Evolutionary conservation across 2,113 vertebrate genomes (phyloP).

Genomic region (Pan paniscus): DNA sequence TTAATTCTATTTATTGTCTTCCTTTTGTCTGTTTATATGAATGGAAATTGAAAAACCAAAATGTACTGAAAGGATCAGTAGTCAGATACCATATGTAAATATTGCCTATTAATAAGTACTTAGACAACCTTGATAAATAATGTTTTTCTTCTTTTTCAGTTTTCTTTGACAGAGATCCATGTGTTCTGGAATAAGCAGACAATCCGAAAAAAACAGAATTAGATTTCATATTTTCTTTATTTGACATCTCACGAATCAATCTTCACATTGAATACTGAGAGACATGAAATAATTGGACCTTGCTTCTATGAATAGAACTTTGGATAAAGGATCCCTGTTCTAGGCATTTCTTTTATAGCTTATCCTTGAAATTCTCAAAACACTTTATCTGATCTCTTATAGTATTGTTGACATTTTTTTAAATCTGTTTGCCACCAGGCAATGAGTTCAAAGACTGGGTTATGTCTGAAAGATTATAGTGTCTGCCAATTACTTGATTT

Average conservation of each 20-base stretch:
- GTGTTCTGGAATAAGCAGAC: neutral
- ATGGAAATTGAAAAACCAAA: neutral
- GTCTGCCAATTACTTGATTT: neutral
- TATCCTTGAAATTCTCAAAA: neutral
- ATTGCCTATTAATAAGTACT: neutral
- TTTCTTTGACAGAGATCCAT: neutral
- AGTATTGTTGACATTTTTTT: neutral
- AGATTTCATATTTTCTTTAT: neutral
- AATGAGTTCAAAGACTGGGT: neutral
- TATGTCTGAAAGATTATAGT: neutral
- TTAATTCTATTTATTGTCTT: neutral
- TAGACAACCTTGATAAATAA: neutral
- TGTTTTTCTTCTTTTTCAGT: neutral
- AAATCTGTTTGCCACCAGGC: fast-evolving
- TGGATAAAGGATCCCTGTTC: neutral
- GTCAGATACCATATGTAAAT: neutral
- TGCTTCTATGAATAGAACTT: neutral
- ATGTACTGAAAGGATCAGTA: neutral
- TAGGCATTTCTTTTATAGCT: neutral
- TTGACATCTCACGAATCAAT: neutral
- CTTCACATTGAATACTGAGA: neutral
- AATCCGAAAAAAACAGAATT: neutral
- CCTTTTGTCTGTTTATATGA: neutral
- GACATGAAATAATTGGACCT: neutral
- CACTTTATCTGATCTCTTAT: neutral